A percentile compares a stretch with the other conserved stretches of the same genome.
These are phyloP conservation scores for Scortum barcoo DNA, from an alignment of 2,113 vertebrate species.

Conservation along the genomic window DNA sequence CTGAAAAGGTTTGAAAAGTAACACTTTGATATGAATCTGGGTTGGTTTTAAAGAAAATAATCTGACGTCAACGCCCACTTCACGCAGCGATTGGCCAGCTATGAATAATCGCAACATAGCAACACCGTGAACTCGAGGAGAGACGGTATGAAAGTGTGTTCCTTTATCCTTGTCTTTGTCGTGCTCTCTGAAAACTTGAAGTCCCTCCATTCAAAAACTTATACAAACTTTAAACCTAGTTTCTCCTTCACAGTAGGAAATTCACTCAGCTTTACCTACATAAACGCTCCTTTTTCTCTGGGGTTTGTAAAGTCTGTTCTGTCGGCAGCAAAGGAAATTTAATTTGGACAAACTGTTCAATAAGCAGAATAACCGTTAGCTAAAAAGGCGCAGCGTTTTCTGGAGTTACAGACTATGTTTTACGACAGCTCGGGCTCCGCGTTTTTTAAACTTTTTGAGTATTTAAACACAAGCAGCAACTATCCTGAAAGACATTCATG, in stretches of 20 bases:
- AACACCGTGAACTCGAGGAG: too few relatives aligned
- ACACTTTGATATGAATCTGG: background rate
- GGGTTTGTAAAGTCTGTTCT: background rate
- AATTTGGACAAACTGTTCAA: background rate
- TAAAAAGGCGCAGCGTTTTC: background rate
- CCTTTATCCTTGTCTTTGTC: too few relatives aligned
- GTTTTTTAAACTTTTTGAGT: background rate
- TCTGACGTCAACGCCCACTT: background rate
- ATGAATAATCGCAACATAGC: too few relatives aligned
- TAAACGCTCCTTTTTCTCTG: background rate
- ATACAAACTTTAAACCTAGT: background rate
- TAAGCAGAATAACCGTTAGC: background rate
- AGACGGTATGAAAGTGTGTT: background rate
- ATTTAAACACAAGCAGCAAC: slow-evolving; percentile 20
- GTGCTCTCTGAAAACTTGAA: background rate
- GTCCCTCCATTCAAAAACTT: background rate
- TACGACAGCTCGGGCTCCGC: background rate
- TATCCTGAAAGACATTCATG: slow-evolving; percentile 23
- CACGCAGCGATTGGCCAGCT: too few relatives aligned
- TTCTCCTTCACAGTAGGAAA: background rate
- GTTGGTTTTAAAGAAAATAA: background rate
- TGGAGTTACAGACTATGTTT: background rate
- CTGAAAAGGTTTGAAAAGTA: background rate
- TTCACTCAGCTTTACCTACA: background rate
- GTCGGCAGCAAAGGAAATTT: background rate